phyloP scores from a whole-genome alignment of 1,140 invertebrate species.

The Drosophila chauvacae region DNA sequence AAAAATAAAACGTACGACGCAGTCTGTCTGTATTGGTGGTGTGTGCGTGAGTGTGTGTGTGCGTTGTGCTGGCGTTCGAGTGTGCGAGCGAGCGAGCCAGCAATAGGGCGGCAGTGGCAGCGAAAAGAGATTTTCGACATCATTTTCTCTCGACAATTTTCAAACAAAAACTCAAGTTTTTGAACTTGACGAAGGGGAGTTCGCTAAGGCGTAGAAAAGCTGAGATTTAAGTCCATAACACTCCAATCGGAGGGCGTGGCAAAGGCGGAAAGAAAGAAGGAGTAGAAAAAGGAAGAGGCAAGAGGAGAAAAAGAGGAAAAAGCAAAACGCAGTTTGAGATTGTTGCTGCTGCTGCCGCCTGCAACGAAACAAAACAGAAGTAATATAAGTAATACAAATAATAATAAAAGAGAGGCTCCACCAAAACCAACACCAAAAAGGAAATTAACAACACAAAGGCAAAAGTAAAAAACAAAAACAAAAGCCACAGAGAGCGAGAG shows the following conservation, averaged over 20 bases:
- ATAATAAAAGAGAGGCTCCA: slow-evolving; percentile 52
- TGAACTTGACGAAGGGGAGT: slow-evolving; percentile 38
- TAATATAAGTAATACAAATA: slow-evolving; percentile 22
- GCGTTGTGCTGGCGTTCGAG: slow-evolving; percentile 33
- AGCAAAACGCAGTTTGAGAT: slow-evolving; percentile 65
- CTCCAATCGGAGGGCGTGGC: slow-evolving; percentile 54
- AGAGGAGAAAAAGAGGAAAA: slow-evolving; percentile 9
- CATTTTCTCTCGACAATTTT: slow-evolving; percentile 36
- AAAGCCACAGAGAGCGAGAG: slow-evolving; percentile 1
- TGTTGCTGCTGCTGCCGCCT: slow-evolving; percentile 67
- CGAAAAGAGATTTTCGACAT: slow-evolving; percentile 45
- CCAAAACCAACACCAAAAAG: slow-evolving; percentile 23
- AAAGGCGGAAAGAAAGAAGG: slow-evolving; percentile 23
- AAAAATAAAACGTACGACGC: slow-evolving; percentile 71
- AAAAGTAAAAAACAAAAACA: slow-evolving; percentile 30
- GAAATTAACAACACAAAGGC: slow-evolving; percentile 37
- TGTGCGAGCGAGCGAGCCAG: slow-evolving; percentile 63
- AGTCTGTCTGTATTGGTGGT: slow-evolving; percentile 47
- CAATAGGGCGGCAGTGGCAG: slow-evolving; percentile 62
- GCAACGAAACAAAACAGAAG: slow-evolving; percentile 49
- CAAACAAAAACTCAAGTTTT: slow-evolving; percentile 56
- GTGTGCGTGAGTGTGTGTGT: slow-evolving; percentile 45
- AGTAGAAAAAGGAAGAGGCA: neutral
- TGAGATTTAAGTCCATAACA: slow-evolving; percentile 12
- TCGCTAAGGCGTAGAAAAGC: slow-evolving; percentile 16